Evolutionary conservation across 2,797 vertebrate genomes (phyloP), one percentile per base, ranked within the genome.

Genomic region (Silurus lanzhouensis): DNA sequence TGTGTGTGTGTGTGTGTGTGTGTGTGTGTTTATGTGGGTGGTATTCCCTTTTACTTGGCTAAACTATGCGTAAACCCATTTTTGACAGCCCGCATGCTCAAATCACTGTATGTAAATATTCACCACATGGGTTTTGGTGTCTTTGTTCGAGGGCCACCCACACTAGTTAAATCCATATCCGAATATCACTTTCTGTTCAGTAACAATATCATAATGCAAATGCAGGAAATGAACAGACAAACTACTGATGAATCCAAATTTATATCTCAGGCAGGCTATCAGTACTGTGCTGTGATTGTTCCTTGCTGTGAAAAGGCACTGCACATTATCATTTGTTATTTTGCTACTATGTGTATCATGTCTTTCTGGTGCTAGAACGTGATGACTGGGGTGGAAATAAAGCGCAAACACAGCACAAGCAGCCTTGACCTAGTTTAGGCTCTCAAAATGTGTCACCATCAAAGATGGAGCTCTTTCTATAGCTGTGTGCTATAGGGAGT

Each of bases 81-180:
- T 27, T 72, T 1, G 12, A 66, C 81, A 31, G 58, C 44, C 79
- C 38, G 12, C 67, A 83, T 81, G 55, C 70, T 27, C 76, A 71
- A 61, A 84, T 19, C 15, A 60, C 82, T 46, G 20, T 79, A n/a
- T 58, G 12, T 83, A 85, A 88, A 86, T 87, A 63, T 46, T 44
- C 19, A 0, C 31, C 19, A 44, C 1, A 80, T 81, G 15, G 57
- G 71, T 74, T 55, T 61, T 57, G 58, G 48, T 52, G 46, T 20
- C 71, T 85, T 55, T 61, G 72, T 82, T 81, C 83, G 46, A 74
- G 84, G 71, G 72, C 71, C 85, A 87, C 87, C 89, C 82, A 84
- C 67, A 58, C 55, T 83, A 55, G 31, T 46, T 87, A 52, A 9
- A 82, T 61, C 46, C 71, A 67, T 63, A 44, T 61, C 46, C 71